Percentiles rank a stretch among this genome's conserved stretches.
phyloP scores from a whole-genome alignment of 2,113 vertebrate species.

The Seriola aureovittata region DNA sequence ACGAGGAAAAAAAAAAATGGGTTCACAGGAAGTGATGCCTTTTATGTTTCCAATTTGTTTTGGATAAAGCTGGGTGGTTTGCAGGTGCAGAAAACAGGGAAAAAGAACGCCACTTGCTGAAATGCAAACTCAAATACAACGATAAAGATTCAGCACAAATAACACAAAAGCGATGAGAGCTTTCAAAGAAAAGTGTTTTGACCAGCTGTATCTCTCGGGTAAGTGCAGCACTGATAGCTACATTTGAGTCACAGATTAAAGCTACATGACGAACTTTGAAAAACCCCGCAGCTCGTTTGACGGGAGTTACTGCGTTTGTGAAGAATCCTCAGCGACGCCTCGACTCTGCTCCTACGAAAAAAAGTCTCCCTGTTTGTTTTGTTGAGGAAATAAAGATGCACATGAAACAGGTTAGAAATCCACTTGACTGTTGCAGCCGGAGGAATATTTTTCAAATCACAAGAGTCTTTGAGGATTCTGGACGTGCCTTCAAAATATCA shows the following conservation, averaged over 20 bases:
- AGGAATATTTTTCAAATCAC: neutral
- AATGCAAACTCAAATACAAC: neutral
- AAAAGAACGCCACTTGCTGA: neutral
- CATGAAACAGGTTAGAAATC: neutral
- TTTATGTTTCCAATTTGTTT: constrained; percentile 38
- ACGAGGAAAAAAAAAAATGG: neutral
- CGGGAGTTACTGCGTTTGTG: neutral
- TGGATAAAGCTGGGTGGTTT: neutral
- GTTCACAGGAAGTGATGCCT: neutral
- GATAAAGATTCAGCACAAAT: neutral
- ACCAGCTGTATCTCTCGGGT: neutral
- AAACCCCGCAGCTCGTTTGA: neutral
- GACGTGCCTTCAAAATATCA: neutral
- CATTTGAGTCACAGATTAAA: neutral
- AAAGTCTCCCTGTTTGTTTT: neutral
- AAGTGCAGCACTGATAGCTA: neutral
- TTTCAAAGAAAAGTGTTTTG: neutral
- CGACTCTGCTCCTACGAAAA: neutral
- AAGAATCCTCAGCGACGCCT: neutral
- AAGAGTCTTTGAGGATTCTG: neutral
- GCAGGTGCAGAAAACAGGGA: neutral
- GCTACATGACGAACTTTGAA: neutral
- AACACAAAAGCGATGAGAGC: too few species aligned
- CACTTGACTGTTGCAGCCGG: too few species aligned
- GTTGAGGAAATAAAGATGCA: neutral